Base-by-base conservation (phyloP, 2,888 invertebrate genomes). In the Acrobasis suavella region DNA sequence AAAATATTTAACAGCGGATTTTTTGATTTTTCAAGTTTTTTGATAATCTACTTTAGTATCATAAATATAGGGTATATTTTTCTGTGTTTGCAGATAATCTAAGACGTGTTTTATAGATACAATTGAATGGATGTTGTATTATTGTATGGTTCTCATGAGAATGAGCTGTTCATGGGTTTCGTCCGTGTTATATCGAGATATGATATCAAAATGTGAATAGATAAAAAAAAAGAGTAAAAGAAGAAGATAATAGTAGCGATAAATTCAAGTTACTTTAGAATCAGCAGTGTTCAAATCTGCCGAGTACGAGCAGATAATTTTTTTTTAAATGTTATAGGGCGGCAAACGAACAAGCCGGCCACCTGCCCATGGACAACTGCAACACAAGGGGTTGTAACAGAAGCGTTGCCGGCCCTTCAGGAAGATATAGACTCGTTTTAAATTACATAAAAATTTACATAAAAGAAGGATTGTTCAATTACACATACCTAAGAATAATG, bases 91-190 rank as follows among this genome's bases (percentile, higher is more conserved):
- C 10, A 9, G 15, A 14, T 39, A 17, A 42, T 56, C 55, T 10
- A 42, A 39, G 38, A 37, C 17, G 14, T 56, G 63, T 60, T 62
- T 60, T 60, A 60, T 60, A 10, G 60, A 22, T 22, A 22, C 22
- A 22, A 22, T 22, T 22, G 22, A 2, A 22, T 22, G 3, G 22
- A 22, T 22, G 22, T 22, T 22, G 56, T 52, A 50, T 67, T 63
- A 62, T 60, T 56, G 22, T 32, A 37, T 50, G 58, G 46, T 59
- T 66, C 64, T 64, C 64, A 62, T 54, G 58, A 54, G 63, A 64
- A 65, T 66, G 51, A 64, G 38, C 55, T 17, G 17, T 66, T 64
- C 65, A 65, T 60, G 37, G 37, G n/a, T 10, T 49, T 50, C 32
- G 16, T 55, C 46, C 46, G 46, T n/a, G 46, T 46, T n/a, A 46